Conservation (phyloP, 2,888 invertebrate species). For the Eudiplozoon nipponicum region DNA sequence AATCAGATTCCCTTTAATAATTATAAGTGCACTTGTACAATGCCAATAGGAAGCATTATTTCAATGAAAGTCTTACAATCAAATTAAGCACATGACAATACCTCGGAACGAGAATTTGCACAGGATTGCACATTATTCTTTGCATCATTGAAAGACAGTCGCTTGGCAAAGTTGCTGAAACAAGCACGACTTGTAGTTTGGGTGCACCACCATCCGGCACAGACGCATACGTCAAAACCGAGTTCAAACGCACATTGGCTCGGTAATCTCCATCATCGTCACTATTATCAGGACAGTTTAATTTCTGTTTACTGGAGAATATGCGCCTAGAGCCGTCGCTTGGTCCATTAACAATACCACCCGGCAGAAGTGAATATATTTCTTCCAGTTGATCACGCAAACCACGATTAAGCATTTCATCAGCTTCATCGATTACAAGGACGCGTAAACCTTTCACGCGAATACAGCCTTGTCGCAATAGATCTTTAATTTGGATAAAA, state of each 20-base stretch:
- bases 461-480: neutral
- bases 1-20: too few species aligned
- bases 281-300: neutral
- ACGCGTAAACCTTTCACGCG: neutral
- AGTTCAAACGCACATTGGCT: too few species aligned
- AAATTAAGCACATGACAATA: neutral
- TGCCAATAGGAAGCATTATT: too few species aligned
- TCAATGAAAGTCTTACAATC: too few species aligned
- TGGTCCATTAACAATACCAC: too few species aligned
- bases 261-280: too few species aligned
- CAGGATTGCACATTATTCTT: neutral
- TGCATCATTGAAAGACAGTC: neutral
- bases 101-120: slow-evolving; percentile 1
- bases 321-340: too few species aligned
- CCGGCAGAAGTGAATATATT: neutral
- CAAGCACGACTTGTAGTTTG: neutral
- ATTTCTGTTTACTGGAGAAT: too few species aligned
- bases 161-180: neutral
- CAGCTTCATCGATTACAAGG: neutral
- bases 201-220: too few species aligned
- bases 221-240: too few species aligned
- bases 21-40: too few species aligned
- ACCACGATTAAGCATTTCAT: neutral
- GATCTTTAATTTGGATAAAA: neutral
- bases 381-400: neutral